Percentiles rank a stretch among this genome's conserved stretches.
phyloP scores from a whole-genome alignment of 2,113 vertebrate species.

The Apodemus speciosus region DNA sequence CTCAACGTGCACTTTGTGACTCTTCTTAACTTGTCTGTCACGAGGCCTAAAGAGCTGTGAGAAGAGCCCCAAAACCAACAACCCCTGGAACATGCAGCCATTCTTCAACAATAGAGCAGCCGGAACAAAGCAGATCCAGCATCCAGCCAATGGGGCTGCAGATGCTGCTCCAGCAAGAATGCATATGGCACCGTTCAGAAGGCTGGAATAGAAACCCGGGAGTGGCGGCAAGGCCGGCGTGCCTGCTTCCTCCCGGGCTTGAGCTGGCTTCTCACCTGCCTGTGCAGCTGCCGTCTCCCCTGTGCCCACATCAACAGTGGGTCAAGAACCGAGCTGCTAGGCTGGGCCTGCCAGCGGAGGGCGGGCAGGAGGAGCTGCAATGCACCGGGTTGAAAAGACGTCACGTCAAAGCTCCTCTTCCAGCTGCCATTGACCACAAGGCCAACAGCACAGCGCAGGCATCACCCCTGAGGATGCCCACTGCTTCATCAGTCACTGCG shows the following conservation, averaged over 20 bases:
- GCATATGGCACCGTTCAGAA: neutral
- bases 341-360: neutral
- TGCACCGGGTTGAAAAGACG: neutral
- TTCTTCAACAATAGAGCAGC: rapidly evolving
- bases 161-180: neutral
- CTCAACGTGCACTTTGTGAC: neutral
- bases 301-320: neutral
- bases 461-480: neutral
- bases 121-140: neutral
- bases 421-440: neutral
- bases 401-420: neutral
- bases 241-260: neutral
- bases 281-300: neutral
- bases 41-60: neutral
- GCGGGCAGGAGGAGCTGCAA: neutral
- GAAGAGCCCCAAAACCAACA: neutral
- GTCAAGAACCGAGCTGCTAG: neutral
- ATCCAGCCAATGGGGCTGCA: neutral
- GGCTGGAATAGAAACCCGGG: neutral
- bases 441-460: neutral
- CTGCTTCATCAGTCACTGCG: neutral
- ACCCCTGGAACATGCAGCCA: rapidly evolving
- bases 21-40: neutral
- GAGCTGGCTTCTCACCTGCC: neutral
- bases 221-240: neutral